Percentiles rank a stretch among this genome's conserved stretches.
Conservation (phyloP, 2,797 vertebrate species). For the Ciconia nigra region DNA sequence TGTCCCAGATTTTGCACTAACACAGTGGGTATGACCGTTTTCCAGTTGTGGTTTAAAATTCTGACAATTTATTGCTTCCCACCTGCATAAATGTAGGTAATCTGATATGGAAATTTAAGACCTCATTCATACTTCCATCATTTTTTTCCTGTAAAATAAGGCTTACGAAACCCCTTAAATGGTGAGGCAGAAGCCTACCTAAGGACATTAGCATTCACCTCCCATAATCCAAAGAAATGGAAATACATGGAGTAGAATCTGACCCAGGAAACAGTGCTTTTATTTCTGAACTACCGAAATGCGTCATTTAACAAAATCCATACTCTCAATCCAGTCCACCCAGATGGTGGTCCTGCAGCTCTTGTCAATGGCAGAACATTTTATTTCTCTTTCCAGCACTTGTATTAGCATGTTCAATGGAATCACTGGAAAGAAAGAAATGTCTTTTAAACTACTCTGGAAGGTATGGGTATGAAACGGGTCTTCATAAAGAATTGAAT, state of each 20-base stretch:
- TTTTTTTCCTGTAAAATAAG: background rate
- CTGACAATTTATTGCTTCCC: background rate
- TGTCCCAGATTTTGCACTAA: background rate
- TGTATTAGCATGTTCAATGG: background rate
- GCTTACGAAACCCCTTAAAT: background rate
- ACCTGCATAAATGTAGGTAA: background rate
- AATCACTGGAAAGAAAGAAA: background rate
- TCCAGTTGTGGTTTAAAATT: background rate
- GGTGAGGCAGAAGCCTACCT: background rate
- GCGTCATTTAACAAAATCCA: background rate
- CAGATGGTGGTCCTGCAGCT: background rate
- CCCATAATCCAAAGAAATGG: background rate
- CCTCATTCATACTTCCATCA: background rate
- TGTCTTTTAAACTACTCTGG: background rate
- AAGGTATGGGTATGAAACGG: background rate
- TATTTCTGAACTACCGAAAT: background rate
- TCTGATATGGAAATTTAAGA: background rate
- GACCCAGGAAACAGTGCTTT: background rate
- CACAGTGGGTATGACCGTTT: rapidly evolving
- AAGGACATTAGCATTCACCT: background rate
- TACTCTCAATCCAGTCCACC: background rate
- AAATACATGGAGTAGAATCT: background rate
- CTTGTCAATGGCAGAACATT: background rate
- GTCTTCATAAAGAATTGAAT: background rate
- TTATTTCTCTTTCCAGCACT: background rate